Evolutionary conservation across 2,797 vertebrate genomes (phyloP).

Genomic region (Schizopygopsis malacanthus): DNA sequence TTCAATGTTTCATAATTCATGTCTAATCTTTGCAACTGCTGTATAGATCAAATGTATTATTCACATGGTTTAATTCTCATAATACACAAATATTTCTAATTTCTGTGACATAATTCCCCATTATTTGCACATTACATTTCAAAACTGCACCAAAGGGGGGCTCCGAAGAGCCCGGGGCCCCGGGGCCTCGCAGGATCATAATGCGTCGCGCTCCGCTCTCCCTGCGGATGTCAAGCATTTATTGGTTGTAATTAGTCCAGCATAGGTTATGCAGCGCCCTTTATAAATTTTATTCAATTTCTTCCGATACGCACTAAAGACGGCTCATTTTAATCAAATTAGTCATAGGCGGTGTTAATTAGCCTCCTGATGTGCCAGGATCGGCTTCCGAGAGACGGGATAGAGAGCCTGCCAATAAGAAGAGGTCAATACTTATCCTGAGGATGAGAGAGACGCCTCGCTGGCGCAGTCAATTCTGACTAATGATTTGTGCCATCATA

Average conservation of each 20-base stretch:
- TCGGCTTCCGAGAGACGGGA: conserved; percentile 22
- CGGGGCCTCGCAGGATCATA: conserved; percentile 13
- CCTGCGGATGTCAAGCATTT: conserved; percentile 36
- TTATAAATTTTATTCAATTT: conserved; percentile 54
- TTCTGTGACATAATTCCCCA: conserved; percentile 8
- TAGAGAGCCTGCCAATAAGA: conserved; percentile 20
- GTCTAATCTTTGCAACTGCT: neutral
- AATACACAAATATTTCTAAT: conserved; percentile 10
- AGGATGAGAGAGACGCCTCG: conserved; percentile 25
- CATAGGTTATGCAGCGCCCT: conserved; percentile 32
- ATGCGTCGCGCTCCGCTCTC: conserved; percentile 8
- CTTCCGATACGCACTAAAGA: conserved; percentile 46
- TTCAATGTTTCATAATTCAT: neutral
- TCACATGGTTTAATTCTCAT: neutral
- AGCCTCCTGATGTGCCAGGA: conserved; percentile 55
- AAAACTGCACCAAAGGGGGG: conserved; percentile 11
- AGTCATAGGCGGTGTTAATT: conserved; percentile 61
- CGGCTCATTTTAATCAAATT: conserved; percentile 57
- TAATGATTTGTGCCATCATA: conserved; percentile 36
- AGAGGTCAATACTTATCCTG: conserved; percentile 48
- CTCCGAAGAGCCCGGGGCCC: neutral
- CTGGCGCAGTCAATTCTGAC: conserved; percentile 24
- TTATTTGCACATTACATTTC: conserved; percentile 20
- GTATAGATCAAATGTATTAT: neutral
- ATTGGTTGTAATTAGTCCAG: conserved; percentile 26